Evolutionary conservation across 2,888 invertebrate species (phyloP).

Genomic region (Gordius sp.): DNA sequence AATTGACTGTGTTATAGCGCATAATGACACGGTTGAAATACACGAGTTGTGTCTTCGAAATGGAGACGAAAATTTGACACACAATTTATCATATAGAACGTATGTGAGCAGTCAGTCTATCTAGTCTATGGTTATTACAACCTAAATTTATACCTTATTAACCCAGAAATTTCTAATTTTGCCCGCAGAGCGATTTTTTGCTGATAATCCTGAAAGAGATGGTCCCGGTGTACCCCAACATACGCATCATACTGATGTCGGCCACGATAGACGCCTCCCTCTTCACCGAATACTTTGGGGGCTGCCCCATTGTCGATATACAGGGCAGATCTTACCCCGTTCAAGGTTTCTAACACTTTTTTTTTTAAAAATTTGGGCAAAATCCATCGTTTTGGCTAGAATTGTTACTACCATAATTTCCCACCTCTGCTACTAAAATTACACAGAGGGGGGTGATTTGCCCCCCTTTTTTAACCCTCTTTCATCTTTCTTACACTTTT

Average conservation of each 20-base stretch:
- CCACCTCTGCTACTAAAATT: background rate
- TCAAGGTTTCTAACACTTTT: constrained; percentile 29
- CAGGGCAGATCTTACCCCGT: constrained; percentile 63
- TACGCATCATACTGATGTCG: constrained; percentile 80
- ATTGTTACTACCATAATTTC: background rate
- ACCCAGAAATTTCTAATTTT: constrained; percentile 15
- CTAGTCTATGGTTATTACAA: too few species aligned
- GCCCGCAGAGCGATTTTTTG: constrained; percentile 53
- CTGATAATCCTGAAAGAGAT: constrained; percentile 76
- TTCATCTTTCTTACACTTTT: too few species aligned
- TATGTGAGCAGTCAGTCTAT: background rate
- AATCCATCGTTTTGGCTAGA: background rate
- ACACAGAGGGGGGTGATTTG: too few species aligned
- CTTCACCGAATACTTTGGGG: constrained; percentile 67
- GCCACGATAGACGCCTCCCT: constrained; percentile 81
- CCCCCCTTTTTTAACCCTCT: too few species aligned
- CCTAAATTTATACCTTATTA: background rate
- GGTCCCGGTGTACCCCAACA: constrained; percentile 64
- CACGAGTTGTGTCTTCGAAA: too few species aligned
- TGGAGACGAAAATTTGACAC: too few species aligned
- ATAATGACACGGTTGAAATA: too few species aligned
- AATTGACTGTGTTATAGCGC: too few species aligned
- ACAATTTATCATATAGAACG: too few species aligned
- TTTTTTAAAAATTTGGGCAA: background rate
- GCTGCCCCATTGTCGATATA: constrained; percentile 65